Percentiles rank a stretch among this genome's conserved stretches.
phyloP scores from a whole-genome alignment of 2,797 vertebrate species.

The Basileuterus tristriatus region DNA sequence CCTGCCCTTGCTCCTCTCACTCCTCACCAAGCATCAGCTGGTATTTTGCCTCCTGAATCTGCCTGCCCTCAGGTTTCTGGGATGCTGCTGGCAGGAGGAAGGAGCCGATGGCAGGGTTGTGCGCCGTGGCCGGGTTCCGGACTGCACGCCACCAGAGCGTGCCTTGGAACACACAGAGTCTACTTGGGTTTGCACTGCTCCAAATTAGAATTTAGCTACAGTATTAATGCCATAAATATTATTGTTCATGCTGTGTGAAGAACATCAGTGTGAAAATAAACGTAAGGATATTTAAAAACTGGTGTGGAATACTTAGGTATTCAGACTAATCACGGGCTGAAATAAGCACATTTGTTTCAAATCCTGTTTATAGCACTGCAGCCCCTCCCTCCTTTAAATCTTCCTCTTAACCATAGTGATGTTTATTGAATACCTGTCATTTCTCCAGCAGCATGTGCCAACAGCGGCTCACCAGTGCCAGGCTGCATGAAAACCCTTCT shows the following conservation, averaged over 20 bases:
- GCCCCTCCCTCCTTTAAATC: constrained; percentile 55
- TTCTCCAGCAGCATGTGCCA: constrained; percentile 66
- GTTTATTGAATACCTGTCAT: constrained; percentile 71
- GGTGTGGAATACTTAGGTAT: constrained; percentile 61
- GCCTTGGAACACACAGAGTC: not conserved
- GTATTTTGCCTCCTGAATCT: not conserved
- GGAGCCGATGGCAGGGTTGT: not conserved
- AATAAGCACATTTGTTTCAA: constrained; percentile 62
- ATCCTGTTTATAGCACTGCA: constrained; percentile 53
- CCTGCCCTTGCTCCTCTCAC: not conserved
- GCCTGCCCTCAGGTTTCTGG: not conserved
- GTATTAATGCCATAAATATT: constrained; percentile 15
- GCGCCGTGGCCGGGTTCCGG: not conserved
- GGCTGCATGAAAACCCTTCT: constrained; percentile 66
- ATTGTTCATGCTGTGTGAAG: not conserved
- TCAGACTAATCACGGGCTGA: constrained; percentile 53
- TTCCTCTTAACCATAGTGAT: constrained; percentile 57
- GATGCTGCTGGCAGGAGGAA: not conserved
- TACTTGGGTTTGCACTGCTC: not conserved
- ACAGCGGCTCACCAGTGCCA: constrained; percentile 56
- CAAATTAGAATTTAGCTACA: not conserved
- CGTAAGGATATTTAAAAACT: constrained; percentile 45
- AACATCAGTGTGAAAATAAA: constrained; percentile 51
- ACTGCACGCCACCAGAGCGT: accelerated
- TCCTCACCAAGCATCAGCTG: not conserved